These are phyloP conservation scores for Neogale vison DNA, from an alignment of 2,113 vertebrate species.

Conservation along the genomic window DNA sequence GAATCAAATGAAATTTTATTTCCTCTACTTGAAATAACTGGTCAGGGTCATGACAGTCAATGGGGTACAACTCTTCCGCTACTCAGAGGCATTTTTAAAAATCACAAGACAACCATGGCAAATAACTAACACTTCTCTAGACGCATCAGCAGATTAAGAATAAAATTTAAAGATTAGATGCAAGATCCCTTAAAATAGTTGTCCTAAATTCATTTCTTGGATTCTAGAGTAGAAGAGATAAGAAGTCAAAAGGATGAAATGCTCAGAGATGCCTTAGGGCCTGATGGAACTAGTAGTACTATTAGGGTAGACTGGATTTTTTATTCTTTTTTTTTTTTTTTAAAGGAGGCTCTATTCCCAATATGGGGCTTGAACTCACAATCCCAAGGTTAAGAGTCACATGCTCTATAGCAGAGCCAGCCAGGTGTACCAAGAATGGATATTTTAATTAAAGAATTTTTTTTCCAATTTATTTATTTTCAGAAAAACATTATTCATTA, in stretches of 20 bases:
- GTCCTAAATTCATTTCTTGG: slow-evolving; percentile 10
- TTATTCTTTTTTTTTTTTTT: background rate
- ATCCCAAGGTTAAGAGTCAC: background rate
- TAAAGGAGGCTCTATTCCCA: background rate
- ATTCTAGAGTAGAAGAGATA: background rate
- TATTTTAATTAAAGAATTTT: slow-evolving; percentile 38
- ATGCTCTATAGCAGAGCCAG: background rate
- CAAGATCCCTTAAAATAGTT: background rate
- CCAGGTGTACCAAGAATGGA: background rate
- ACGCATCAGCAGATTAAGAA: background rate
- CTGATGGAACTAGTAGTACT: background rate
- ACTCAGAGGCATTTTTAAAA: background rate
- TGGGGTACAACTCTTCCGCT: background rate
- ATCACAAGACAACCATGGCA: background rate
- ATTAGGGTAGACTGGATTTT: background rate
- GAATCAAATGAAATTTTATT: slow-evolving; percentile 41
- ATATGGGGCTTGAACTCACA: background rate
- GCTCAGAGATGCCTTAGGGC: background rate
- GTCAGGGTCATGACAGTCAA: slow-evolving; percentile 3
- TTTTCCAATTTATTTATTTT: no score
- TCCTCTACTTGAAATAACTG: slow-evolving; percentile 33
- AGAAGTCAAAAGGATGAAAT: slow-evolving; percentile 13
- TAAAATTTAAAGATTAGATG: slow-evolving; percentile 28
- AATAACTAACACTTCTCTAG: background rate
- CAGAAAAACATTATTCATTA: no score